Conservation (phyloP, 1,140 invertebrate genomes). For the Tetramorium simillimum region DNA sequence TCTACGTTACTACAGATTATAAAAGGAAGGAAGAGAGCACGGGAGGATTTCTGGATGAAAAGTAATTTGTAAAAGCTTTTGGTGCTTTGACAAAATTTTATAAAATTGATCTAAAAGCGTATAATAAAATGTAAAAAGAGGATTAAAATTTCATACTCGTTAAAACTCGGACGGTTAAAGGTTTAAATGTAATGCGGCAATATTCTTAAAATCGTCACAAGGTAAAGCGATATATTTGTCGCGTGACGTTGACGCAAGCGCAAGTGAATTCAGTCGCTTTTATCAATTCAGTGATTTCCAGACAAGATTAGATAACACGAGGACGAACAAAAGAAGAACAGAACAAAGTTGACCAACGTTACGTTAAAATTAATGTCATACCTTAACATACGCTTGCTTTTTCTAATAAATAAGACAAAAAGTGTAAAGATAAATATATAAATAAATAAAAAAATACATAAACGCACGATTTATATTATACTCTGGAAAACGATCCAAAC, state of each 20-base stretch:
- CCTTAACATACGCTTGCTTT: not conserved
- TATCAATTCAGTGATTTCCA: slow-evolving; percentile 43
- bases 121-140: not conserved
- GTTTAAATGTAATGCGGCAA: not conserved
- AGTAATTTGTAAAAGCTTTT: not conserved
- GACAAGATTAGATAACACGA: slow-evolving; percentile 27
- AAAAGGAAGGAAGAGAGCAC: not conserved
- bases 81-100: not conserved
- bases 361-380: not conserved
- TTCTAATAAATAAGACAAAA: not conserved
- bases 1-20: not conserved
- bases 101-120: not conserved
- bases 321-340: slow-evolving; percentile 16
- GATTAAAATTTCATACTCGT: not conserved
- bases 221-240: not conserved
- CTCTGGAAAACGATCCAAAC: not conserved
- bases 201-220: slow-evolving; percentile 35
- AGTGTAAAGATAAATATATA: not conserved
- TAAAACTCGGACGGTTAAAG: not conserved
- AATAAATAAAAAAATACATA: not conserved
- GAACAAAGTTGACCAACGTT: not conserved
- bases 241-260: not conserved
- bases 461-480: not conserved
- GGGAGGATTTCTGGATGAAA: not conserved
- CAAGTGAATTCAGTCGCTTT: not conserved